Evolutionary conservation across 2,797 vertebrate genomes (phyloP).

Genomic region (Dallia pectoralis): DNA sequence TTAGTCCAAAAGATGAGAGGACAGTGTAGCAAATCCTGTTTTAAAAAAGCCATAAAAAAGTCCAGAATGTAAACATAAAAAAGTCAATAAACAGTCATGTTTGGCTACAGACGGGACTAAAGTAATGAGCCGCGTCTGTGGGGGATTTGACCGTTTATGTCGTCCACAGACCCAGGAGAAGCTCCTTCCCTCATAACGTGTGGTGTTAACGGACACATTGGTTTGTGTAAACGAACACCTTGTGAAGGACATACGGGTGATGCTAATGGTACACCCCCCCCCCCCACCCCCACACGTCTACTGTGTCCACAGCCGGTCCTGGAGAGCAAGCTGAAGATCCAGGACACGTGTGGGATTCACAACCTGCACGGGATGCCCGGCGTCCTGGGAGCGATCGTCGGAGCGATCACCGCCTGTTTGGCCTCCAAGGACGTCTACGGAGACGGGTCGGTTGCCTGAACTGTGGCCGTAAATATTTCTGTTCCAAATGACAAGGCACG

Average conservation of each 20-base stretch:
- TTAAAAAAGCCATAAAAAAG: neutral
- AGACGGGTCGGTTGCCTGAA: conserved; percentile 71
- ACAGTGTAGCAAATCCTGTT: no score
- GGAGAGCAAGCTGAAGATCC: conserved; percentile 78
- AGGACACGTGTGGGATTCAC: conserved; percentile 87
- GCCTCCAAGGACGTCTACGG: conserved; percentile 77
- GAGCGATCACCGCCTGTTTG: conserved; percentile 70
- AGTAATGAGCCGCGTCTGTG: neutral
- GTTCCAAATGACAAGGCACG: neutral
- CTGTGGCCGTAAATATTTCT: no score
- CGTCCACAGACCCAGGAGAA: neutral
- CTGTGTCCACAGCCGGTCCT: conserved; percentile 75
- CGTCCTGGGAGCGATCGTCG: conserved; percentile 82
- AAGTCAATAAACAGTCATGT: no score
- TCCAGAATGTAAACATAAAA: neutral
- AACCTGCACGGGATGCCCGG: conserved; percentile 90
- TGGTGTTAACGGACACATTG: neutral
- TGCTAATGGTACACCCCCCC: neutral
- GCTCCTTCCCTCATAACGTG: neutral
- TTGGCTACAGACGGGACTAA: no score
- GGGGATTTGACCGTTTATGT: neutral
- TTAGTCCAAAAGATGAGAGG: no score
- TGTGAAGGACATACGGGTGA: neutral
- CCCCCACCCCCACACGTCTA: neutral
- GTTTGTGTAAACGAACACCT: conserved; percentile 1